Base-by-base conservation (phyloP, 1,140 invertebrate species). In the Microplitis mediator region DNA sequence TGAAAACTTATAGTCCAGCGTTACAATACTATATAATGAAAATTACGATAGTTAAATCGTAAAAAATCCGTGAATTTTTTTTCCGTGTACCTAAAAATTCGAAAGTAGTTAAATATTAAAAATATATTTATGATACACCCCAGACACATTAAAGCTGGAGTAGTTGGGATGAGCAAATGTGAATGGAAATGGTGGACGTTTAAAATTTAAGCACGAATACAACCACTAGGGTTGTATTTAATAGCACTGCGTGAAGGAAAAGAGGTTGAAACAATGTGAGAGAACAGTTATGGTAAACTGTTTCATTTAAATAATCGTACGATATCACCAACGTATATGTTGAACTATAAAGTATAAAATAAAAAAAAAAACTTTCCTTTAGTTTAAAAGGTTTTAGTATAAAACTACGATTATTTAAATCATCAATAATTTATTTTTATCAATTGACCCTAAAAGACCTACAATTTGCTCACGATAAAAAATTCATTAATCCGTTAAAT, bases 221-320 rank as follows among this genome's bases (percentile, higher is more conserved):
- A 23, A 23, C 23, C 23, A 23, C 1, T 23, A 66, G 63, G 70
- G 56, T 35, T 70, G 74, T 61, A 58, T 74, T 69, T 32, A 67
- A 71, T 51, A 60, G 69, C 51, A 13, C 50, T n/a, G 72, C 64
- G 62, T 11, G 58, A 36, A 73, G 72, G 39, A 61, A 70, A 66
- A 72, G 67, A 72, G 60, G 66, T 76, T 70, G 73, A 77, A 74
- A 74, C 63, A 72, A 74, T 66, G 74, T 69, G 69, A 73, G 69
- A 67, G 72, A 23, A 23, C 71, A 74, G 75, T 79, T 76, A 77
- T 77, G 77, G 74, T 80, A 77, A 81, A 80, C 73, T 76, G 66
- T 79, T 64, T 76, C 61, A 73, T 69, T 76, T 76, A 74, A 77
- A 81, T 79, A 75, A 79, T 70, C 69, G 71, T 35, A 50, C 32